Percentiles rank a stretch among this genome's conserved stretches.
Evolutionary conservation across 1,140 invertebrate genomes (phyloP).

Genomic region (Nephila pilipes): DNA sequence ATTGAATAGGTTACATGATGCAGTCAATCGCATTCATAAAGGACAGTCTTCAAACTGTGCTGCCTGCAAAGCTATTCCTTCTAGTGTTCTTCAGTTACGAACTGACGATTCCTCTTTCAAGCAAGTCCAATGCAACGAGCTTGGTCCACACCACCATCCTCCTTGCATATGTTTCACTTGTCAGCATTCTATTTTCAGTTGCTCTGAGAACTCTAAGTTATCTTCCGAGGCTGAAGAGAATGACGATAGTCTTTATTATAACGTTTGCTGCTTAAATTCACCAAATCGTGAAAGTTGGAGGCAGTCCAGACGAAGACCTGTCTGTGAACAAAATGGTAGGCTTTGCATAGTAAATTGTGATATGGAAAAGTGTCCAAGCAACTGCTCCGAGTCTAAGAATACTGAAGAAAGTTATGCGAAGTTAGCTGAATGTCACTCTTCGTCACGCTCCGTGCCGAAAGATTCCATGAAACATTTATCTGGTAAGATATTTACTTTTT

Average conservation of each 20-base stretch:
- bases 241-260: constrained; percentile 57
- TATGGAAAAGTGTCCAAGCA: constrained; percentile 43
- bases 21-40: constrained; percentile 51
- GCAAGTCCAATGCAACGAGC: constrained; percentile 60
- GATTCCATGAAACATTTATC: background rate
- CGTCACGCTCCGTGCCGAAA: background rate
- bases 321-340: constrained; percentile 65
- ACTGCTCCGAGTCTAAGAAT: background rate
- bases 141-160: constrained; percentile 52
- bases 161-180: constrained; percentile 70
- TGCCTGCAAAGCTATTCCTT: constrained; percentile 65
- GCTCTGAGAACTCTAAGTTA: background rate
- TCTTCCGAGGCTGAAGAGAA: background rate
- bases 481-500: constrained; percentile 17
- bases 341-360: constrained; percentile 70
- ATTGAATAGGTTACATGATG: constrained; percentile 57
- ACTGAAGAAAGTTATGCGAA: background rate
- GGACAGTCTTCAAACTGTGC: constrained; percentile 52
- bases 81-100: background rate
- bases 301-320: constrained; percentile 58
- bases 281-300: constrained; percentile 65
- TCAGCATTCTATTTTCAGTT: constrained; percentile 64
- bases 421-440: constrained; percentile 34
- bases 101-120: constrained; percentile 23
- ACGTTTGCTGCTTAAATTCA: constrained; percentile 50